Evolutionary conservation across 2,797 vertebrate genomes (phyloP).

Genomic region (Anguilla pacifica): DNA sequence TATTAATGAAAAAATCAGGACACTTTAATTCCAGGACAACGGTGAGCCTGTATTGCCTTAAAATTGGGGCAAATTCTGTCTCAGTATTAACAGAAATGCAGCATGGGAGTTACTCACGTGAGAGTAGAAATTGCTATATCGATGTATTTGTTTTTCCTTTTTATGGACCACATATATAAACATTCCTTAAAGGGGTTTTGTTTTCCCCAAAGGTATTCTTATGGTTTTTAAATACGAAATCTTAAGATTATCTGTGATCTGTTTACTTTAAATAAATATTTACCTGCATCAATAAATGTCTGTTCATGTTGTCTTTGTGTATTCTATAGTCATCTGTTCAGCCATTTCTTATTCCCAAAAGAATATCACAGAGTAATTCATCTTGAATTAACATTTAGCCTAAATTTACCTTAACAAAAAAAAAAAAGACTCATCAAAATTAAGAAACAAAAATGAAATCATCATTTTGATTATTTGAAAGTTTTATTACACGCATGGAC

Average conservation of each 20-base stretch:
- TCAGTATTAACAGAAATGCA: neutral
- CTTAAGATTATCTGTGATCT: constrained; percentile 25
- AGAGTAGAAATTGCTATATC: neutral
- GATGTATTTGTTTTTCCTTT: constrained; percentile 37
- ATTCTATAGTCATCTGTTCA: neutral
- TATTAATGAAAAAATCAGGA: neutral
- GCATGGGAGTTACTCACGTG: neutral
- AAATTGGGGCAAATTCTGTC: neutral
- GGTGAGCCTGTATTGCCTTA: neutral
- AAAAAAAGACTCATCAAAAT: neutral
- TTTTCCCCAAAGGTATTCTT: constrained; percentile 4
- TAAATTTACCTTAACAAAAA: neutral
- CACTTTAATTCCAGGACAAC: neutral
- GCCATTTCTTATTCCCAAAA: constrained; percentile 15
- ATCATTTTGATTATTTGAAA: neutral
- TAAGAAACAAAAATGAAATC: neutral
- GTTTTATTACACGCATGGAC: neutral
- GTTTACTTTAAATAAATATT: constrained; percentile 42
- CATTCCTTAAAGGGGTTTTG: constrained; percentile 9
- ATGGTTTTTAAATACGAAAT: constrained; percentile 25
- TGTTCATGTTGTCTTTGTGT: neutral
- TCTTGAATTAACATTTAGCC: constrained; percentile 17
- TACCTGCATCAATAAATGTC: constrained; percentile 25
- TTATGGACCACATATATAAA: constrained; percentile 40
- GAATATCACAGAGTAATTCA: constrained; percentile 23